Percentiles rank a stretch among this genome's conserved stretches.
These are phyloP conservation scores for Gasteruption jaculator DNA, from an alignment of 2,888 invertebrate genomes.

Conservation along the genomic window DNA sequence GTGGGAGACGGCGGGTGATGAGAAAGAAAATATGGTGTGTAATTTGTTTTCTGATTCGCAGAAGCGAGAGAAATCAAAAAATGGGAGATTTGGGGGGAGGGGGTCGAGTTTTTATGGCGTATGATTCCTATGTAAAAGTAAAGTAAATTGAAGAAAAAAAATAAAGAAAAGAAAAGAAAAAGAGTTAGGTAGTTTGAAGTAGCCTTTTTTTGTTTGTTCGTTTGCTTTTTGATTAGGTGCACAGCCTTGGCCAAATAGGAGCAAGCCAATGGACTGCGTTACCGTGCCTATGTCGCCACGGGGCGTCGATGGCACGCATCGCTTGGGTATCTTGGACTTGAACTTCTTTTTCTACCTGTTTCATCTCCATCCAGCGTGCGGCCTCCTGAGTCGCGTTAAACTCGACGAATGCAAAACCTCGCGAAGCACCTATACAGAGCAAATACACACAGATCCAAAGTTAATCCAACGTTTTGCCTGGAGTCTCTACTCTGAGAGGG, in stretches of 20 bases:
- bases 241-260: constrained; percentile 48
- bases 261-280: constrained; percentile 47
- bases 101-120: no score
- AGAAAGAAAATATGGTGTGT: no score
- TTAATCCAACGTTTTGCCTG: constrained; percentile 52
- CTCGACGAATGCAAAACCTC: constrained; percentile 83
- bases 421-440: constrained; percentile 83
- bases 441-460: constrained; percentile 57
- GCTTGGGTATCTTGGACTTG: constrained; percentile 47
- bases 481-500: constrained; percentile 51
- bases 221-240: constrained; percentile 45
- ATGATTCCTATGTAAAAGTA: no score
- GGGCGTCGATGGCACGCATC: constrained; percentile 50
- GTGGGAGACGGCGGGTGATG: no score
- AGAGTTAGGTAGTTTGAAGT: constrained; percentile 47
- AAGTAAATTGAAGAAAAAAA: no score
- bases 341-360: constrained; percentile 66
- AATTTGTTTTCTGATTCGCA: no score
- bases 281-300: constrained; percentile 51
- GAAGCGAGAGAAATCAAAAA: no score
- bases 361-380: constrained; percentile 86
- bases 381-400: constrained; percentile 86
- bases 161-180: constrained; percentile 29
- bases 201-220: no score
- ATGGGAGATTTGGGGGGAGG: no score